Evolutionary conservation across 2,797 vertebrate genomes (phyloP).

Genomic region (Pipistrellus pygmaeus): DNA sequence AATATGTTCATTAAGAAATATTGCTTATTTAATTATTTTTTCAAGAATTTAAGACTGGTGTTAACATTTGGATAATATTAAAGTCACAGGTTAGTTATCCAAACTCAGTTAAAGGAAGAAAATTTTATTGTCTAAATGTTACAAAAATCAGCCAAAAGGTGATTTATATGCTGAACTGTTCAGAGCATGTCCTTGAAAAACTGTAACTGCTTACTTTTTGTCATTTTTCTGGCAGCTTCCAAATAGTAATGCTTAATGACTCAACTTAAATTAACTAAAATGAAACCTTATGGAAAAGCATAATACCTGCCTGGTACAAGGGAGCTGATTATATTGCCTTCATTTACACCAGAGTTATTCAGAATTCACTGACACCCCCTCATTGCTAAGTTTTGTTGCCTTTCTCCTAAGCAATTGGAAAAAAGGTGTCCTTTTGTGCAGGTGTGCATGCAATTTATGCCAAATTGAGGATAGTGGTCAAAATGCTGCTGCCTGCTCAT

Average conservation of each 20-base stretch:
- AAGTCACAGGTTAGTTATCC: background rate
- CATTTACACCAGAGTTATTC: constrained; percentile 56
- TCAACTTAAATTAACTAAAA: constrained; percentile 79
- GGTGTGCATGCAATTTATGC: background rate
- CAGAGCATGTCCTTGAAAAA: constrained; percentile 62
- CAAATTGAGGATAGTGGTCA: background rate
- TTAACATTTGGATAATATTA: constrained; percentile 52
- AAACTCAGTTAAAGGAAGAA: constrained; percentile 46
- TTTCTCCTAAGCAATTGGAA: constrained; percentile 17
- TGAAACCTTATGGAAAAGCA: constrained; percentile 70
- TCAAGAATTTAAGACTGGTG: background rate
- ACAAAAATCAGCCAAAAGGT: background rate
- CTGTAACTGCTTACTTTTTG: constrained; percentile 65
- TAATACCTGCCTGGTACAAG: constrained; percentile 57
- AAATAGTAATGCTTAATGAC: constrained; percentile 74
- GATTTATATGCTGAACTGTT: constrained; percentile 43
- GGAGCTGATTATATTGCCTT: constrained; percentile 54
- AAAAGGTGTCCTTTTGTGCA: constrained; percentile 27
- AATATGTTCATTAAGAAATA: constrained; percentile 34
- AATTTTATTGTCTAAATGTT: background rate
- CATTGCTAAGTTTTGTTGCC: background rate
- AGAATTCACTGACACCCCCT: constrained; percentile 48
- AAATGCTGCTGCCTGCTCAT: background rate
- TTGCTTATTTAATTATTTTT: background rate
- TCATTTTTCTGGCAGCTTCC: constrained; percentile 75